Evolutionary conservation across 2,888 invertebrate genomes (phyloP).

Genomic region (Mechanitis mazaeus): DNA sequence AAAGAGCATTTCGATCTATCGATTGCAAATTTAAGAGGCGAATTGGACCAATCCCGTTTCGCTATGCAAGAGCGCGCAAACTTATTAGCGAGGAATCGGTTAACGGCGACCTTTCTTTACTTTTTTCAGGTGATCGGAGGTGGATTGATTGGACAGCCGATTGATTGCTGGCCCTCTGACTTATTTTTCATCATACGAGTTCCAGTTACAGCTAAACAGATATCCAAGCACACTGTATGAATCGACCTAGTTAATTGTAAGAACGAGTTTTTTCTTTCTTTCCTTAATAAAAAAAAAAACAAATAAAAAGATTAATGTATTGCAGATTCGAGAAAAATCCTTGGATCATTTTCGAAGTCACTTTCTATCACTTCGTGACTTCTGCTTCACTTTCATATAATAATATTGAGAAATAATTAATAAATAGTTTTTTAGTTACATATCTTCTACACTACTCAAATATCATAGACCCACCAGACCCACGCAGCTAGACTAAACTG

Average conservation of each 20-base stretch:
- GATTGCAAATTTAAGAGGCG: slow-evolving; percentile 58
- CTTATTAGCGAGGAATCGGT: slow-evolving; percentile 42
- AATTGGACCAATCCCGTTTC: slow-evolving; percentile 64
- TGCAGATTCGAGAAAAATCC: too few species aligned
- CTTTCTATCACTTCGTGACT: too few species aligned
- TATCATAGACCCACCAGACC: too few species aligned
- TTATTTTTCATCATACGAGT: slow-evolving; percentile 46
- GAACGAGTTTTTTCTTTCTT: neutral
- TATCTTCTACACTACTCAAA: too few species aligned
- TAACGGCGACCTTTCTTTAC: slow-evolving; percentile 57
- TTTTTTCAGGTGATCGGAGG: slow-evolving; percentile 61
- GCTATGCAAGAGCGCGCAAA: slow-evolving; percentile 65
- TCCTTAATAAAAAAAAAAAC: neutral
- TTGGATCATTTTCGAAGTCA: too few species aligned
- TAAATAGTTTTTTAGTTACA: too few species aligned
- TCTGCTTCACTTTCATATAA: too few species aligned
- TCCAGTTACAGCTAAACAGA: slow-evolving; percentile 18
- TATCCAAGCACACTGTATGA: neutral
- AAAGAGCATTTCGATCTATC: slow-evolving; percentile 43
- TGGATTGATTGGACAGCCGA: slow-evolving; percentile 61
- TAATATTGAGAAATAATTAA: too few species aligned
- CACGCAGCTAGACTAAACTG: too few species aligned
- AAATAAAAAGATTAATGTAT: too few species aligned
- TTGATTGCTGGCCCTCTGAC: slow-evolving; percentile 58
- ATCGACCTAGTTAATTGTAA: neutral